These are phyloP conservation scores for Uria aalge DNA, from an alignment of 2,113 vertebrate genomes.

Conservation along the genomic window DNA sequence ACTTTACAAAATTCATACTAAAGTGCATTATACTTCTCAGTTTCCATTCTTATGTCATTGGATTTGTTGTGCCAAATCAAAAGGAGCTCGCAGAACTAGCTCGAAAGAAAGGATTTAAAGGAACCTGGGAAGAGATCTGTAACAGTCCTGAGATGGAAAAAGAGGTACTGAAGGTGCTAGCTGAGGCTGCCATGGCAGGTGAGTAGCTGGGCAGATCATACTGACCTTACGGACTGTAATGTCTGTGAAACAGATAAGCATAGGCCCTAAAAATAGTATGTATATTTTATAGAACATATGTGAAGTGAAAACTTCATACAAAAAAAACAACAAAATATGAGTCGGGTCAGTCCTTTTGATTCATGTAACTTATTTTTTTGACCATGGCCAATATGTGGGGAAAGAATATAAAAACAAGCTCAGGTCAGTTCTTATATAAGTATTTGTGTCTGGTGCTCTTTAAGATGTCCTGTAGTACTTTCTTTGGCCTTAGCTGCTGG, in stretches of 20 bases:
- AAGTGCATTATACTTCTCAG: constrained; percentile 69
- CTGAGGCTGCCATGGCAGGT: constrained; percentile 86
- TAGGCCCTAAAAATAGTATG: background rate
- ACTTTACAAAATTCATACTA: background rate
- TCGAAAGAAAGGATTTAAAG: constrained; percentile 78
- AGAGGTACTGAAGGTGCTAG: constrained; percentile 86
- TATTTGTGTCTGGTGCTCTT: background rate
- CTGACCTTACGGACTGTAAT: background rate
- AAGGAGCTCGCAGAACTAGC: constrained; percentile 88
- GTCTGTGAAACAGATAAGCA: background rate
- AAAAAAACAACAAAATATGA: background rate
- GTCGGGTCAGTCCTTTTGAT: background rate
- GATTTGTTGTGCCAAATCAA: constrained; percentile 96
- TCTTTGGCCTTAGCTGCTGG: background rate
- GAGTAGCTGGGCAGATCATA: background rate
- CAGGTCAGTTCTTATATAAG: background rate
- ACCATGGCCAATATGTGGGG: background rate
- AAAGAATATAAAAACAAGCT: background rate
- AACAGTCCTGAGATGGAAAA: constrained; percentile 85
- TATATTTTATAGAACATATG: background rate
- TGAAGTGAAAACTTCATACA: background rate
- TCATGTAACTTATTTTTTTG: background rate
- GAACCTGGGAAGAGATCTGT: constrained; percentile 88
- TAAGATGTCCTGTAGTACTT: background rate
- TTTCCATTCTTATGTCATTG: constrained; percentile 92